Conservation (phyloP, 2,113 vertebrate genomes). For the Pelusios castaneus region DNA sequence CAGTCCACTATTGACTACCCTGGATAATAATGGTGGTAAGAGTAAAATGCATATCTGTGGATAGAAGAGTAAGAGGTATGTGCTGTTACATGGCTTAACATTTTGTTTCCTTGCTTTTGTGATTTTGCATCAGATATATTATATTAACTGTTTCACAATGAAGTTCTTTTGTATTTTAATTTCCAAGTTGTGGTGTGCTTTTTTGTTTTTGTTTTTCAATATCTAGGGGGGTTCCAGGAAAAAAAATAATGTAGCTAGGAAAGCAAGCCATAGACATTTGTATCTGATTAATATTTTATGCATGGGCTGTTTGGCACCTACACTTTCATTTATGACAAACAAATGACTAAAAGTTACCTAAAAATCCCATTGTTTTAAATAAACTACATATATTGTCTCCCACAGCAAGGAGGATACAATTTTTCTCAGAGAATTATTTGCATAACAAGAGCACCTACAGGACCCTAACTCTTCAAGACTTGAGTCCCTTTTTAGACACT, state of each 20-base stretch:
- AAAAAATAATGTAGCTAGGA: neutral
- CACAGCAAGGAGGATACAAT: neutral
- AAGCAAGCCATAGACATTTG: neutral
- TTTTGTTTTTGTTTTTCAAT: neutral
- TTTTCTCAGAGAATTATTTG: neutral
- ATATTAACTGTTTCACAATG: neutral
- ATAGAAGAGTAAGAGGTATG: neutral
- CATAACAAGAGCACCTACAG: neutral
- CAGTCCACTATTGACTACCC: too few relatives aligned
- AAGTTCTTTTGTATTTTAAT: neutral
- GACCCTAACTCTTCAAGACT: rapidly evolving
- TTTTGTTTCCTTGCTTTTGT: neutral
- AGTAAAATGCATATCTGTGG: neutral
- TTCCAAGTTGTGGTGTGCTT: neutral
- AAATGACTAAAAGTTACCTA: neutral
- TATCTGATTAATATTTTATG: neutral
- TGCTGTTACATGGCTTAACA: neutral
- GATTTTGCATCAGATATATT: neutral
- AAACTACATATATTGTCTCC: neutral
- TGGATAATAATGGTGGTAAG: too few relatives aligned
- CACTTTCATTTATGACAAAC: neutral
- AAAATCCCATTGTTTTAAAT: neutral
- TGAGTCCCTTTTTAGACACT: neutral
- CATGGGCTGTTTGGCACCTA: neutral
- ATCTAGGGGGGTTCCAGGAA: neutral